A percentile compares a stretch with the other conserved stretches of the same genome.
Evolutionary conservation across 2,797 vertebrate species (phyloP).

Genomic region (Malacoctenus gilli): DNA sequence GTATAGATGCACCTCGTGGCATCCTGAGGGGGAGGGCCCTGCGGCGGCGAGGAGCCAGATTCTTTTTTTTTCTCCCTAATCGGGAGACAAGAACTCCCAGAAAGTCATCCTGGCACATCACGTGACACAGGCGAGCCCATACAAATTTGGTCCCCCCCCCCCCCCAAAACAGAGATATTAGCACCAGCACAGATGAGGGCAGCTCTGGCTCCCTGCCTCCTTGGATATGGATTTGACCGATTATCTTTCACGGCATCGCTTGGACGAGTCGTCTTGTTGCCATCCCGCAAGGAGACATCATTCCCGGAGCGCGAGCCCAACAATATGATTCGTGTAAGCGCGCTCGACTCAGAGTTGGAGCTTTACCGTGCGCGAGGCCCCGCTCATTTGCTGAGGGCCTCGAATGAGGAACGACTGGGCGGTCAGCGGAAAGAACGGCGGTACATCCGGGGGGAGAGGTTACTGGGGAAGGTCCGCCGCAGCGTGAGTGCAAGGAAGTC

Average conservation of each 20-base stretch:
- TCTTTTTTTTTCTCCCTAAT: no score
- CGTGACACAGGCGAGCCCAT: conserved; percentile 34
- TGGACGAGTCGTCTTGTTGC: conserved; percentile 63
- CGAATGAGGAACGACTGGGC: conserved; percentile 46
- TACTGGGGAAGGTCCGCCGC: conserved; percentile 59
- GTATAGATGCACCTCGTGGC: conserved; percentile 9
- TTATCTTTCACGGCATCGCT: conserved; percentile 75
- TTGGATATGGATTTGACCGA: conserved; percentile 73
- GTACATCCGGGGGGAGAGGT: conserved; percentile 47
- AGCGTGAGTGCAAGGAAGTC: conserved; percentile 57
- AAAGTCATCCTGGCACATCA: no score
- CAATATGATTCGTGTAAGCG: conserved; percentile 71
- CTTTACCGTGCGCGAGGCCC: conserved; percentile 49
- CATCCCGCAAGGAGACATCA: conserved; percentile 64
- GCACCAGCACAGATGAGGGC: conserved; percentile 65
- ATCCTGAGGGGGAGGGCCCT: conserved; percentile 5
- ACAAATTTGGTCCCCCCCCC: conserved; percentile 39
- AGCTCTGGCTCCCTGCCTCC: conserved; percentile 59
- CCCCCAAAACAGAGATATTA: conserved; percentile 72
- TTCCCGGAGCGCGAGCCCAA: conserved; percentile 57
- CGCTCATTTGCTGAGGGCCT: conserved; percentile 52
- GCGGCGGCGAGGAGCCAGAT: neutral
- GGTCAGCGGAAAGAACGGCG: conserved; percentile 37
- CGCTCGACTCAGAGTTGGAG: conserved; percentile 62
- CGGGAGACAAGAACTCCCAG: no score